Conservation (phyloP, 2,113 vertebrate genomes). For the Abramis brama region DNA sequence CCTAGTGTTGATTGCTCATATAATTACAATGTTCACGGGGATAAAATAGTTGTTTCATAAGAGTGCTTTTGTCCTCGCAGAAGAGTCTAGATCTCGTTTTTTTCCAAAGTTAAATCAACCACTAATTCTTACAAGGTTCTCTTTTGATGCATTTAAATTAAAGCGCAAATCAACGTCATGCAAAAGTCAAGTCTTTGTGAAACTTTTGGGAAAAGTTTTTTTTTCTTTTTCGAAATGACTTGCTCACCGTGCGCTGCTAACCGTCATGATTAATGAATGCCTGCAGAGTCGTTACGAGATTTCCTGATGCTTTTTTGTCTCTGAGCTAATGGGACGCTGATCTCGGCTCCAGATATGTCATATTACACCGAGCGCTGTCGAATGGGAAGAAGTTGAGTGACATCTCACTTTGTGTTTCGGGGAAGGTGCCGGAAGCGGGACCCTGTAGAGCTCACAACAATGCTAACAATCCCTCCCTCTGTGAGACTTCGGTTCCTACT, state of each 20-base stretch:
- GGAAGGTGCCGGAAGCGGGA: constrained; percentile 20
- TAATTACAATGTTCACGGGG: constrained; percentile 56
- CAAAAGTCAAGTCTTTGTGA: constrained; percentile 26
- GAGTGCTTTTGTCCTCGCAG: constrained; percentile 19
- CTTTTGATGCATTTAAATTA: constrained; percentile 4
- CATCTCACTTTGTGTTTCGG: constrained; percentile 64
- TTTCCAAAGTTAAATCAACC: constrained; percentile 54
- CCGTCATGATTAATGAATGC: constrained; percentile 68
- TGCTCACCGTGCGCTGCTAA: constrained; percentile 6
- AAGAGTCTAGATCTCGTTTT: constrained; percentile 9
- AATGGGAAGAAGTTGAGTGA: constrained; percentile 57
- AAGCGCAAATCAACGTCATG: constrained; percentile 41
- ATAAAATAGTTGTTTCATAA: constrained; percentile 53
- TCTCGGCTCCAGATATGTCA: constrained; percentile 60
- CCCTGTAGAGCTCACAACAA: constrained; percentile 22
- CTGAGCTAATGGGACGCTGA: constrained; percentile 59
- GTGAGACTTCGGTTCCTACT: constrained; percentile 52
- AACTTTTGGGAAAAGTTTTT: constrained; percentile 9
- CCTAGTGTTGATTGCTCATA: constrained; percentile 32
- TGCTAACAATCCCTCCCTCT: constrained; percentile 45
- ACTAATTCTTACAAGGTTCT: constrained; percentile 29
- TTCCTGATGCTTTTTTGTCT: constrained; percentile 62
- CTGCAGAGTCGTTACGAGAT: constrained; percentile 60
- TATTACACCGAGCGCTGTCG: constrained; percentile 35
- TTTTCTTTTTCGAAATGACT: neutral